phyloP scores from a whole-genome alignment of 1,140 invertebrate species.

The Pogonomyrmex californicus region DNA sequence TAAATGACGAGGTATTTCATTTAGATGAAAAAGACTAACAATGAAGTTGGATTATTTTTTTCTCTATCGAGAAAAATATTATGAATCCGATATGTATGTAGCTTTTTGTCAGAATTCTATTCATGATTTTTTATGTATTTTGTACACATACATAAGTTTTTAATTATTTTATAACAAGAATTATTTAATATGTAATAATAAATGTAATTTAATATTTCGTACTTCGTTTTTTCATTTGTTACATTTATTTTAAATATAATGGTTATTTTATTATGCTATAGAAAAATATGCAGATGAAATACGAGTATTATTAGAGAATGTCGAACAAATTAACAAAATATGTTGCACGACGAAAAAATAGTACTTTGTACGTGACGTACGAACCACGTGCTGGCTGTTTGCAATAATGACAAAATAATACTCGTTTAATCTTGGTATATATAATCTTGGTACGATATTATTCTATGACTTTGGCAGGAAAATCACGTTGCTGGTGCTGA shows the following conservation, averaged over 20 bases:
- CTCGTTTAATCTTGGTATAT: slow-evolving; percentile 30
- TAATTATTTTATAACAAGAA: neutral
- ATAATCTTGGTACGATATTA: neutral
- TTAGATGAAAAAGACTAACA: slow-evolving; percentile 26
- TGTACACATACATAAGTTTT: neutral
- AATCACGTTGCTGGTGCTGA: slow-evolving; percentile 13
- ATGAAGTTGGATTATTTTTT: neutral
- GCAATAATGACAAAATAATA: slow-evolving; percentile 36
- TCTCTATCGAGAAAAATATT: neutral
- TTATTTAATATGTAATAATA: slow-evolving; percentile 4
- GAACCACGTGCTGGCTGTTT: neutral
- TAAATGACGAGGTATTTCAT: neutral
- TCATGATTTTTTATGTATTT: neutral
- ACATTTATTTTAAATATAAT: slow-evolving; percentile 9
- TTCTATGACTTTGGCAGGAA: neutral
- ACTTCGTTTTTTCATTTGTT: neutral
- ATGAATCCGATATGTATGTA: neutral
- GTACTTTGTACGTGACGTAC: slow-evolving; percentile 22
- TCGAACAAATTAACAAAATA: neutral
- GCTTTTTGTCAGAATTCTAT: neutral
- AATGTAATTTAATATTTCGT: neutral
- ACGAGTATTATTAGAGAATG: slow-evolving; percentile 35
- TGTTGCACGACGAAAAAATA: slow-evolving; percentile 16
- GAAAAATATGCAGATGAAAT: slow-evolving; percentile 47
- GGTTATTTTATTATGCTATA: slow-evolving; percentile 6